Conservation (phyloP, 2,113 vertebrate genomes). For the Clupea harengus region DNA sequence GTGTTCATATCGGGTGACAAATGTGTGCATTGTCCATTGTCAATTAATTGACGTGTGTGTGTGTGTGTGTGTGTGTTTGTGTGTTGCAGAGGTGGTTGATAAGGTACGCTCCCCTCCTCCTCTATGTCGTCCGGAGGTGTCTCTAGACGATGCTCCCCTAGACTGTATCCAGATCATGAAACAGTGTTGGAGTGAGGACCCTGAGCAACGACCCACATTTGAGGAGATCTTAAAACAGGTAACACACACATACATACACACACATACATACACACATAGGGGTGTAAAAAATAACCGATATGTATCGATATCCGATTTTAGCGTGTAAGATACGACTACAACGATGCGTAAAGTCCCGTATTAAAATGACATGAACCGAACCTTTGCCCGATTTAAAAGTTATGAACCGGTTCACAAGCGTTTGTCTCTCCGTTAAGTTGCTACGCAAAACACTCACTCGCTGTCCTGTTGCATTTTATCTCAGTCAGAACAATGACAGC, state of each 20-base stretch:
- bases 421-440: too few species aligned
- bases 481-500: too few species aligned
- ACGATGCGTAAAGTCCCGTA: too few species aligned
- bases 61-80: neutral
- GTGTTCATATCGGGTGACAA: neutral
- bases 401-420: too few species aligned
- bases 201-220: constrained; percentile 70
- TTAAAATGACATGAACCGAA: too few species aligned
- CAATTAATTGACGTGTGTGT: neutral
- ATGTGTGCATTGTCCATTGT: too few species aligned
- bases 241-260: neutral
- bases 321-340: too few species aligned
- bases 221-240: constrained; percentile 74
- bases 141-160: constrained; percentile 76
- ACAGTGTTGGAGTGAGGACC: constrained; percentile 81
- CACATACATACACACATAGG: neutral
- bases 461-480: too few species aligned
- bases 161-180: constrained; percentile 83
- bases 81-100: constrained; percentile 70
- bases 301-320: too few species aligned
- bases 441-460: too few species aligned
- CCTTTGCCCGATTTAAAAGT: too few species aligned
- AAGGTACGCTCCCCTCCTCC: neutral
- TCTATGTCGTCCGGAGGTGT: constrained; percentile 65
- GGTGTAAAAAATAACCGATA: too few species aligned